Evolutionary conservation across 2,113 vertebrate genomes (phyloP).

Genomic region (Tragelaphus imberbis): DNA sequence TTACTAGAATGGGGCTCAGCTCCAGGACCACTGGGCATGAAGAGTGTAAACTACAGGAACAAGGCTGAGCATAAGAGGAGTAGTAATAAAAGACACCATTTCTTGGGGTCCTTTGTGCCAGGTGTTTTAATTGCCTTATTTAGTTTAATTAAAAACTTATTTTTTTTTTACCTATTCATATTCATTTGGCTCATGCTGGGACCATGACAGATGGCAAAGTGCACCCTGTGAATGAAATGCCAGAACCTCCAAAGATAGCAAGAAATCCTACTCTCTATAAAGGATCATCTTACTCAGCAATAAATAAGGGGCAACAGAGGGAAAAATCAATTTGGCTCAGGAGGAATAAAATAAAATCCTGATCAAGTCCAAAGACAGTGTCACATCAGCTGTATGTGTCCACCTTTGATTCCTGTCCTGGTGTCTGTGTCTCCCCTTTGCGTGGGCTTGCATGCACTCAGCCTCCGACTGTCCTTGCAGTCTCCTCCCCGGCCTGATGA

Average conservation of each 20-base stretch:
- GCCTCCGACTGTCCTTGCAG: neutral
- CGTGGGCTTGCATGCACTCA: neutral
- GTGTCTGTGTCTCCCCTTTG: neutral
- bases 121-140: neutral
- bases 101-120: neutral
- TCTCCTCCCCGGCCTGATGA: neutral
- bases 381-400: neutral
- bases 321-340: neutral
- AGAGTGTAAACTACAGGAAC: neutral
- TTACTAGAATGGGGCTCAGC: neutral
- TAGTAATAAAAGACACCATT: neutral
- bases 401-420: neutral
- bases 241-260: neutral
- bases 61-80: neutral
- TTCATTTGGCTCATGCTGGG: neutral
- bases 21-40: neutral
- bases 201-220: neutral
- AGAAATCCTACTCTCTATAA: neutral
- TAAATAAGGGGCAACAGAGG: neutral
- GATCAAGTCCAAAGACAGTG: neutral
- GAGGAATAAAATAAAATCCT: neutral
- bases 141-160: neutral
- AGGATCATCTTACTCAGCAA: neutral
- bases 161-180: neutral
- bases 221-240: neutral